Base-by-base conservation (phyloP, 2,797 vertebrate genomes). In the Typhlichthys eigenmanni region DNA sequence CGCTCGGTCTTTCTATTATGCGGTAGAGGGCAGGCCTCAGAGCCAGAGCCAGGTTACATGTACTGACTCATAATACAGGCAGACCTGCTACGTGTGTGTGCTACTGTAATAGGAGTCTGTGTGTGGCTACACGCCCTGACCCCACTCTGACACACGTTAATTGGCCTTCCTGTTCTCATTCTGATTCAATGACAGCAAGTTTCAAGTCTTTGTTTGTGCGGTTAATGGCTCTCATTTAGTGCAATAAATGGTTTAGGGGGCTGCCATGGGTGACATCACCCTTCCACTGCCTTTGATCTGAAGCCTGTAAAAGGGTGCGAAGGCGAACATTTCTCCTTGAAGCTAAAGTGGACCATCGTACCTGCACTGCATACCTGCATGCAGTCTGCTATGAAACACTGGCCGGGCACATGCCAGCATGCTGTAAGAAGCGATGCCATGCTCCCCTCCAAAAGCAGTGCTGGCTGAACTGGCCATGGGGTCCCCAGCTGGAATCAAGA, bases 181-280 rank as follows among this genome's bases (percentile, higher is more conserved):
- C 76, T 90, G 82, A 91, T 90, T 86, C 88, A 82, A 86, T 84
- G 79, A 85, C 90, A 75, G 62, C 49, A 67, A 63, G 72, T 79
- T 83, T 71, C 64, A 82, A 76, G 71, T 78, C 83, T 86, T 82
- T 90, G 88, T 91, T 91, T 91, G 77, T 70, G 62, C 11, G 78
- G 80, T 80, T 91, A 90, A 92, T 89, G 84, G 81, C 72, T 81
- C 86, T 89, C 85, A 86, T 90, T 90, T 85, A 61, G 80, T 53
- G 80, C 78, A 85, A 64, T 85, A 86, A 87, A 85, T 69, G 76
- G 71, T 85, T 82, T 54, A 13, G 81, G 85, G 19, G 86, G 80
- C 81, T 85, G 85, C 80, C 10, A 76, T 62, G 83, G 83, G 84
- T 90, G 88, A 88, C 85, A 75, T 91, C 87, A 88, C 80, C 62